Evolutionary conservation across 2,888 invertebrate genomes (phyloP), one percentile per base, ranked within the genome.

Genomic region (Ashinkailepas kermadecensis): DNA sequence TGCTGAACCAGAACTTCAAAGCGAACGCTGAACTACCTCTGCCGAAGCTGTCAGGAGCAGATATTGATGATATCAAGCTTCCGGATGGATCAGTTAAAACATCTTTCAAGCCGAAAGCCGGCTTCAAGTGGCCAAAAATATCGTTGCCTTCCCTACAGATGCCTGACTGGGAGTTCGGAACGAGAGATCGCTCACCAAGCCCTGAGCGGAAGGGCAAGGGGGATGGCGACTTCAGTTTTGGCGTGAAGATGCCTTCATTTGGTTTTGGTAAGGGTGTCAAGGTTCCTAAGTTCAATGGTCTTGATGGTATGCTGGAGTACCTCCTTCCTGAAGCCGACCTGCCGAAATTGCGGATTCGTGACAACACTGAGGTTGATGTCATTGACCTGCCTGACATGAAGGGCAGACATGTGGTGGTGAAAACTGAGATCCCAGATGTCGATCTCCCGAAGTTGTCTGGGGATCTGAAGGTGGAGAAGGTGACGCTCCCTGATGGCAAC

Each of bases 311-410:
- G 23, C 25, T 67, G 23, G 23, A 9, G 0, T 10, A 67, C 25
- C 23, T 67, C 23, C 11, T 67, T 23, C 67, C 67, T 7, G n/a
- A 67, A 13, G 67, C 23, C 12, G 21, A 67, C 9, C 67, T 67
- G 10, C 67, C 67, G 23, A 10, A 23, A 10, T 21, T 67, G 9
- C 23, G n/a, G 10, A 21, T 67, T 13, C 67, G 67, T 23, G 67
- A 67, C 25, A 67, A 67, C 25, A 21, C 67, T 12, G 67, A 67
- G 10, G 67, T 67, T 7, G 21, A 67, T 11, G 67, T 67, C 10
- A 18, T 67, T n/a, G 67, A 67, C 67, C 67, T 67, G n/a, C 67
- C 67, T n/a, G 67, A 67, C n/a, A n/a, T 58, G 58, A 58, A n/a
- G 3, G 21, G 67, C 25, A 23, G 67, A 12, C 9, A n/a, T 67